Percentiles rank a stretch among this genome's conserved stretches.
Evolutionary conservation across 2,888 invertebrate genomes (phyloP).

Genomic region (Torymus texanus): DNA sequence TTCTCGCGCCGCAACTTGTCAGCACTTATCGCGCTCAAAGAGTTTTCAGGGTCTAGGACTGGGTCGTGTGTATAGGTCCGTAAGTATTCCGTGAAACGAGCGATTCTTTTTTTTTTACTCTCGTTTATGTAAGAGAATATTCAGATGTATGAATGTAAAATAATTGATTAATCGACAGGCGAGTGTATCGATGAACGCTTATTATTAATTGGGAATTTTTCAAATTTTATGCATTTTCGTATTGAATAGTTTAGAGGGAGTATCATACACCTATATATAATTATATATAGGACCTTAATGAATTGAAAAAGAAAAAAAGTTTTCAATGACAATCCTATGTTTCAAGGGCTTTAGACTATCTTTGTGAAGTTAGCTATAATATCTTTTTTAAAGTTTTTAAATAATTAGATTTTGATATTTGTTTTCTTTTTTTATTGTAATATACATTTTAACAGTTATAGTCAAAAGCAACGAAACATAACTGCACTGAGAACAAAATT

Average conservation of each 20-base stretch:
- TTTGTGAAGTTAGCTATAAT: neutral
- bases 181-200: conserved; percentile 6
- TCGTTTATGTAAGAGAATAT: neutral
- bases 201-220: no score
- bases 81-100: conserved; percentile 43
- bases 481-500: conserved; percentile 39
- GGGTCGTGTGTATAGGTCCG: conserved; percentile 18
- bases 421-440: neutral
- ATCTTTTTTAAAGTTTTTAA: neutral
- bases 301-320: no score
- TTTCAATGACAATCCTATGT: conserved; percentile 13
- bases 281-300: no score
- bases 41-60: conserved; percentile 52
- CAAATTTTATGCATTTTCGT: no score
- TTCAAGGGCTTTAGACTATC: conserved; percentile 34
- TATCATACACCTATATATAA: no score
- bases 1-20: conserved; percentile 31
- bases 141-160: neutral
- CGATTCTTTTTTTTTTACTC: neutral
- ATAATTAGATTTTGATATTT: neutral
- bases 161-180: conserved; percentile 13
- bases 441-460: neutral
- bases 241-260: no score
- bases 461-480: conserved; percentile 41
- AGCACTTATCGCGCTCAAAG: conserved; percentile 39